Conservation (phyloP, 2,888 invertebrate genomes). For the Xanthorhoe designata region DNA sequence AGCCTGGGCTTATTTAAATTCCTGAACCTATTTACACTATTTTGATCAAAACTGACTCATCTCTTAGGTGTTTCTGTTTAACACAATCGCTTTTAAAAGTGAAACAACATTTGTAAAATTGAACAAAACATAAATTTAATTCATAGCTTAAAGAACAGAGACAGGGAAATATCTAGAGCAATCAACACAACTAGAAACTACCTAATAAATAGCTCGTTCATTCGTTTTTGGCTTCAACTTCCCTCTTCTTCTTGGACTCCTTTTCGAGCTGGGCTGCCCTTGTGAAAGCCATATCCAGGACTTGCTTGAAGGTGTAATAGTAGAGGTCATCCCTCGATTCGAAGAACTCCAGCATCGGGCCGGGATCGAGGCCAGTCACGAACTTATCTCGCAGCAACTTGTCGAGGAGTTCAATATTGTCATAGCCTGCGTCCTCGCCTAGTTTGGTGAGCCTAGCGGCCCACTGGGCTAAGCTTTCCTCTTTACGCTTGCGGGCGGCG, state of each 20-base stretch:
- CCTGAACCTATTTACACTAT: no score
- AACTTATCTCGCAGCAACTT: slow-evolving; percentile 18
- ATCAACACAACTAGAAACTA: no score
- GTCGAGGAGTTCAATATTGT: slow-evolving; percentile 11
- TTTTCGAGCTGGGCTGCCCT: slow-evolving; percentile 4
- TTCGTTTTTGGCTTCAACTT: not conserved
- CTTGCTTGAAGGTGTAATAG: slow-evolving; percentile 16
- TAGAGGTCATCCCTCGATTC: not conserved
- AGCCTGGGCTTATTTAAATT: no score
- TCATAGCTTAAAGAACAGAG: no score
- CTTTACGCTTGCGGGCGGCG: not conserved
- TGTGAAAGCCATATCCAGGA: slow-evolving; percentile 17
- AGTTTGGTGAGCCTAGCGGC: slow-evolving; percentile 15
- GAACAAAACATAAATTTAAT: no score
- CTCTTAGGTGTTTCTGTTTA: no score
- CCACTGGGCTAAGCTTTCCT: slow-evolving; percentile 23
- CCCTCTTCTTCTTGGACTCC: not conserved
- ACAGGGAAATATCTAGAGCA: no score
- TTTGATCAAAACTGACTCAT: no score
- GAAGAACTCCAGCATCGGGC: slow-evolving; percentile 9
- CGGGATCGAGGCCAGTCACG: slow-evolving; percentile 11
- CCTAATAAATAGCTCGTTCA: not conserved
- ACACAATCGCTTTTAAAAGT: no score
- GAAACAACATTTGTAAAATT: no score
- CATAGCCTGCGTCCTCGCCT: slow-evolving; percentile 5